A percentile compares a stretch with the other conserved stretches of the same genome.
phyloP scores from a whole-genome alignment of 2,888 invertebrate species.

The Aproaerema taeniolella region DNA sequence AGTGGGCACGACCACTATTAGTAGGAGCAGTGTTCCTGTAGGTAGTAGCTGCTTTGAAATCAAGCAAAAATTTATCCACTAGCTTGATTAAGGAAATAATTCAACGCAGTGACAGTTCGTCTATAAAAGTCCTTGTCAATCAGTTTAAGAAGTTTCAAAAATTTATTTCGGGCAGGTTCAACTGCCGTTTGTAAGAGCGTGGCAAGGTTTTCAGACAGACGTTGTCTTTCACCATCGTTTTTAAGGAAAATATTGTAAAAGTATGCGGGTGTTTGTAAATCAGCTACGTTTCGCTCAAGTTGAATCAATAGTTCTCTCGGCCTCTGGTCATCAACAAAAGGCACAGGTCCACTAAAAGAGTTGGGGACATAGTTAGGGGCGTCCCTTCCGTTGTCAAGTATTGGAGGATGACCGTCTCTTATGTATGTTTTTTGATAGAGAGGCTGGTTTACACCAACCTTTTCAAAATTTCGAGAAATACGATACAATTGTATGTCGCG shows the following conservation, averaged over 20 bases:
- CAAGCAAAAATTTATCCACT: constrained; percentile 73
- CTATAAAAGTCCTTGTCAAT: constrained; percentile 80
- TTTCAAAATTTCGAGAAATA: constrained; percentile 45
- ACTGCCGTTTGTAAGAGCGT: constrained; percentile 2
- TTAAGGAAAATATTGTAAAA: constrained; percentile 81
- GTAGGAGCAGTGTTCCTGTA: no score
- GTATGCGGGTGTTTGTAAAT: constrained; percentile 76
- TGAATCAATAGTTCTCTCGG: constrained; percentile 16
- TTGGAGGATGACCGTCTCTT: constrained; percentile 73
- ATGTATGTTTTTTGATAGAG: constrained; percentile 10
- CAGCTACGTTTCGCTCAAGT: constrained; percentile 23
- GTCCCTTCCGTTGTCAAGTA: constrained; percentile 83
- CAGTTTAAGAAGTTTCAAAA: constrained; percentile 84
- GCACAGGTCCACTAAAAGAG: constrained; percentile 25
- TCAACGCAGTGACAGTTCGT: background rate
- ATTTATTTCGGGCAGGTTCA: constrained; percentile 80
- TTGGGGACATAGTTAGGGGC: constrained; percentile 49
- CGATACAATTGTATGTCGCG: constrained; percentile 48
- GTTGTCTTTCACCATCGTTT: constrained; percentile 18
- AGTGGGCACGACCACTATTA: no score
- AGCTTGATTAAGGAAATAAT: no score
- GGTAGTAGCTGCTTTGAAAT: no score
- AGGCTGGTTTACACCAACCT: constrained; percentile 45
- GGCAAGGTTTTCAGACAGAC: constrained; percentile 17
- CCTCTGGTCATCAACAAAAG: constrained; percentile 19